Evolutionary conservation across 2,888 invertebrate genomes (phyloP).

Genomic region (Dicranocentrus wangi): DNA sequence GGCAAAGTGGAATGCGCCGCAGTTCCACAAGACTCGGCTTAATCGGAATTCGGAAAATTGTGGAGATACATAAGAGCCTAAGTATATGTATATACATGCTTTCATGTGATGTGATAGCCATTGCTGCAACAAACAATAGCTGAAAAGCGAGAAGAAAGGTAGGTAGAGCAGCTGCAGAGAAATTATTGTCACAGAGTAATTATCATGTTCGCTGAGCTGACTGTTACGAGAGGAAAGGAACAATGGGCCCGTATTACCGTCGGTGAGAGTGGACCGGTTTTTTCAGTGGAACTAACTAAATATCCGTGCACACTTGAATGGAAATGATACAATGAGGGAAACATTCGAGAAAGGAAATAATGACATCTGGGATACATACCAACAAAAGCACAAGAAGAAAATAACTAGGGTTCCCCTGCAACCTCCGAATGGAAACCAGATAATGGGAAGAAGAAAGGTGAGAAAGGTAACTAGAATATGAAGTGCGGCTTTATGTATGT

Average conservation of each 20-base stretch:
- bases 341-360: conserved; percentile 44
- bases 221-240: conserved; percentile 49
- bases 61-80: background rate
- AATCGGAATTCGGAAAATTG: conserved; percentile 41
- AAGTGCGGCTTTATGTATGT: background rate
- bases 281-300: conserved; percentile 42
- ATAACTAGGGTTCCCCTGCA: background rate
- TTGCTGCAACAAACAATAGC: too few species aligned
- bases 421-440: conserved; percentile 31
- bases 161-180: conserved; percentile 50
- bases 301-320: conserved; percentile 32
- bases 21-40: too few species aligned
- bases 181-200: conserved; percentile 63
- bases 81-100: background rate
- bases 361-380: conserved; percentile 38
- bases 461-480: conserved; percentile 33
- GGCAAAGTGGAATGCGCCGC: conserved; percentile 1
- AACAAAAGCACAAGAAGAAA: conserved; percentile 20
- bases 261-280: conserved; percentile 28
- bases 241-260: conserved; percentile 49
- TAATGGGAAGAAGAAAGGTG: conserved; percentile 25
- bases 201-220: conserved; percentile 49
- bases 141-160: conserved; percentile 6
- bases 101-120: too few species aligned
- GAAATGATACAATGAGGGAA: conserved; percentile 38